phyloP scores from a whole-genome alignment of 1,140 invertebrate species.

The Daktulosphaira vitifoliae region DNA sequence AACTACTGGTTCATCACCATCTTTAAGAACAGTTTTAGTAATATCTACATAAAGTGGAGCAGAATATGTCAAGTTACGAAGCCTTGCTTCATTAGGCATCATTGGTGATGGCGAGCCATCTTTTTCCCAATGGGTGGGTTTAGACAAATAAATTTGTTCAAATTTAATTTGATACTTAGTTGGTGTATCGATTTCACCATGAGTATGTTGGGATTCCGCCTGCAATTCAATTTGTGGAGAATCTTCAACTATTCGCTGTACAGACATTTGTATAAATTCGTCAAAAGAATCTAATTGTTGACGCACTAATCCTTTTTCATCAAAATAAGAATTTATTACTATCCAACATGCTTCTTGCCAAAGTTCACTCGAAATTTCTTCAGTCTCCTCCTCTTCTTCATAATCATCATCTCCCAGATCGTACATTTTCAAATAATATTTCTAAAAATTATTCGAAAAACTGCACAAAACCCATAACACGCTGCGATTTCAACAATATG shows the following conservation, averaged over 20 bases:
- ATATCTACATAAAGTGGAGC: constrained; percentile 98
- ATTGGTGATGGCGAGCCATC: constrained; percentile 96
- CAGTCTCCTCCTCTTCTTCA: constrained; percentile 65
- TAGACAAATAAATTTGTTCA: constrained; percentile 97
- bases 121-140: constrained; percentile 99
- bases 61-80: constrained; percentile 84
- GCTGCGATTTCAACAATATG: too few species aligned
- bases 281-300: constrained; percentile 98
- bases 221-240: constrained; percentile 94
- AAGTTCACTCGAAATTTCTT: constrained; percentile 87
- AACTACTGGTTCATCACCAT: constrained; percentile 83
- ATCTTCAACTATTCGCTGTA: constrained; percentile 97
- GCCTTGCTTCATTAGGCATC: constrained; percentile 97
- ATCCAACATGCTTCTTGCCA: constrained; percentile 99
- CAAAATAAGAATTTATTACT: constrained; percentile 98
- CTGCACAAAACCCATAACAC: too few species aligned
- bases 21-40: constrained; percentile 86
- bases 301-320: constrained; percentile 97
- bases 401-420: constrained; percentile 23
- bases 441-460: too few species aligned
- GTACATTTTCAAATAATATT: too few species aligned
- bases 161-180: constrained; percentile 89
- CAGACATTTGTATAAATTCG: constrained; percentile 99
- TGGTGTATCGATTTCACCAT: constrained; percentile 85
- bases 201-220: constrained; percentile 91